Evolutionary conservation across 2,888 invertebrate genomes (phyloP).

Genomic region (Drosophila bunnanda): DNA sequence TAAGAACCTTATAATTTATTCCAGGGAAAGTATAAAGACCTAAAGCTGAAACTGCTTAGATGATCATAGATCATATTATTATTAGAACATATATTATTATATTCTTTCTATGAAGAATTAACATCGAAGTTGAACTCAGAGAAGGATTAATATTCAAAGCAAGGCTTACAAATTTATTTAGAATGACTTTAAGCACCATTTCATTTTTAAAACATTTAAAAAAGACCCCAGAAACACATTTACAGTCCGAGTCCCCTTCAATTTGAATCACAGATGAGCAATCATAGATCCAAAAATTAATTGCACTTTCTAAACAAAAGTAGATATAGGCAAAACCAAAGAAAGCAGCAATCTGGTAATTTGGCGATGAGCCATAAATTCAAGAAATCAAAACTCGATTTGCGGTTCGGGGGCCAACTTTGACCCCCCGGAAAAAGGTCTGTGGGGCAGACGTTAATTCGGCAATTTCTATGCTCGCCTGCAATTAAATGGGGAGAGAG

Average conservation of each 20-base stretch:
- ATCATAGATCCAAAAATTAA: constrained; percentile 32
- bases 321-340: constrained; percentile 8
- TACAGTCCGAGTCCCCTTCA: neutral
- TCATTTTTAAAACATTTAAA: neutral
- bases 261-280: constrained; percentile 18
- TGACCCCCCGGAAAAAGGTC: constrained; percentile 42
- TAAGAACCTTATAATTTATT: too few species aligned
- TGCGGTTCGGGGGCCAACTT: constrained; percentile 37
- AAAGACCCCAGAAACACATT: neutral
- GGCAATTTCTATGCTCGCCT: constrained; percentile 72
- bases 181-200: neutral
- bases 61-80: neutral
- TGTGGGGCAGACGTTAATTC: constrained; percentile 61
- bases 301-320: constrained; percentile 41
- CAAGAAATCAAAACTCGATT: constrained; percentile 37
- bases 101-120: neutral
- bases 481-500: constrained; percentile 57
- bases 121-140: neutral
- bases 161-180: neutral
- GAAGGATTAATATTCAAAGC: neutral
- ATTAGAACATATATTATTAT: neutral
- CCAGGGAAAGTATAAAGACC: too few species aligned
- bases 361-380: constrained; percentile 42
- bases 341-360: constrained; percentile 40
- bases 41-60: too few species aligned